phyloP scores from a whole-genome alignment of 2,888 invertebrate genomes.

The Nomada hirtipes region DNA sequence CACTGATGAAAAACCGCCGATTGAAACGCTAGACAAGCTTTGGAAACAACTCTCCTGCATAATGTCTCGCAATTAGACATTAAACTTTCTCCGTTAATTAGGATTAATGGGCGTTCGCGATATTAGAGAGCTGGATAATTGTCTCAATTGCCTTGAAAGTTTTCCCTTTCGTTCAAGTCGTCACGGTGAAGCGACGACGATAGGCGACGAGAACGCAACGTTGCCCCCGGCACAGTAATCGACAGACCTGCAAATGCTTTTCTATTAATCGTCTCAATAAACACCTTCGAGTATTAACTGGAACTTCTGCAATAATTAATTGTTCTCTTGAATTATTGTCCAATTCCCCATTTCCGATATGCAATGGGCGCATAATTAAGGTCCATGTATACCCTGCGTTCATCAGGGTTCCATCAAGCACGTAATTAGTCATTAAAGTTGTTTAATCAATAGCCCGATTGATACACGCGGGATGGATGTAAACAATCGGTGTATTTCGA shows the following conservation, averaged over 20 bases:
- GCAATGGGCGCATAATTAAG: not conserved
- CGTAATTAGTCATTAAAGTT: conserved; percentile 48
- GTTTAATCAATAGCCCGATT: conserved; percentile 51
- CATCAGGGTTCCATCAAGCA: not conserved
- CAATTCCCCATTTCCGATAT: not conserved
- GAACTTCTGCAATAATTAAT: not conserved
- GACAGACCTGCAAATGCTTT: conserved; percentile 1
- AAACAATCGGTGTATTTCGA: conserved; percentile 72
- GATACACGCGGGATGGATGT: conserved; percentile 49
- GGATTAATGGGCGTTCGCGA: conserved; percentile 59
- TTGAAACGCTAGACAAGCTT: conserved; percentile 8
- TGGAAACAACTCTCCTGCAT: conserved; percentile 22
- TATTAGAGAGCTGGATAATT: conserved; percentile 61
- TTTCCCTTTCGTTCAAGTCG: conserved; percentile 61
- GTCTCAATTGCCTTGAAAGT: conserved; percentile 59
- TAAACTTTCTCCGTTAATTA: conserved; percentile 67
- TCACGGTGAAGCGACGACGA: conserved; percentile 39
- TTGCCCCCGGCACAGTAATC: conserved; percentile 28
- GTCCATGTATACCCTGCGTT: not conserved
- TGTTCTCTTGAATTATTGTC: too few relatives aligned
- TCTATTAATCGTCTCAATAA: not conserved
- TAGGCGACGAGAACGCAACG: conserved; percentile 32
- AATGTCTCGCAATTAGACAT: conserved; percentile 47
- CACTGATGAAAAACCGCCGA: conserved; percentile 4
- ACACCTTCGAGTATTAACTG: not conserved